phyloP scores from a whole-genome alignment of 2,888 invertebrate genomes.

The Stenolophus ochropezus region DNA sequence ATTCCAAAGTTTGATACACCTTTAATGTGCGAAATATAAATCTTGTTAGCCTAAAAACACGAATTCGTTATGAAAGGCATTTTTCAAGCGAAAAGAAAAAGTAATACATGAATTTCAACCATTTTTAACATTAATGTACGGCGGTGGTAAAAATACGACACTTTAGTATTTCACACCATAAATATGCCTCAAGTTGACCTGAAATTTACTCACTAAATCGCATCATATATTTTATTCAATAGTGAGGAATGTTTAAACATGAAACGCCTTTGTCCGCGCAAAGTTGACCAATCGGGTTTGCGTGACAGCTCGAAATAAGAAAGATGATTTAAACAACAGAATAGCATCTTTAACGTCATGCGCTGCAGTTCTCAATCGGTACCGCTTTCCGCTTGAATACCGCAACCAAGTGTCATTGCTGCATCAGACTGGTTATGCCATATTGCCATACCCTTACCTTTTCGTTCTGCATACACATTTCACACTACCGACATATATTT shows the following conservation, averaged over 20 bases:
- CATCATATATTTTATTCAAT: constrained; percentile 20
- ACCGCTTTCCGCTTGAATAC: constrained; percentile 16
- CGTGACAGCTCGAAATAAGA: constrained; percentile 33
- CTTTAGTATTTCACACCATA: constrained; percentile 33
- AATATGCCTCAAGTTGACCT: constrained; percentile 22
- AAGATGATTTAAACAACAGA: constrained; percentile 43
- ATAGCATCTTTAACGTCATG: constrained; percentile 30
- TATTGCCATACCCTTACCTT: neutral
- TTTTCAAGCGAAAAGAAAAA: constrained; percentile 33
- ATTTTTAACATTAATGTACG: constrained; percentile 31
- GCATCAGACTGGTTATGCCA: neutral
- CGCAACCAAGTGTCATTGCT: constrained; percentile 21
- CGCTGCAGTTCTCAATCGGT: constrained; percentile 36
- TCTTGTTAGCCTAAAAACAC: constrained; percentile 1
- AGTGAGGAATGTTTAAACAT: constrained; percentile 35
- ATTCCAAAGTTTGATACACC: constrained; percentile 18
- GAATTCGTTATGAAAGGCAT: constrained; percentile 27
- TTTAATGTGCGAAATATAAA: constrained; percentile 28
- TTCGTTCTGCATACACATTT: no score
- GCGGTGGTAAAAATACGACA: constrained; percentile 9
- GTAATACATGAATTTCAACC: constrained; percentile 16
- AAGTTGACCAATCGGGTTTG: constrained; percentile 28
- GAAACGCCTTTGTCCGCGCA: constrained; percentile 13
- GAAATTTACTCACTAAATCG: constrained; percentile 32
- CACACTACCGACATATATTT: no score